These are phyloP conservation scores for Gymnopithys bicolor DNA, from an alignment of 2,797 vertebrate species.

Conservation along the genomic window DNA sequence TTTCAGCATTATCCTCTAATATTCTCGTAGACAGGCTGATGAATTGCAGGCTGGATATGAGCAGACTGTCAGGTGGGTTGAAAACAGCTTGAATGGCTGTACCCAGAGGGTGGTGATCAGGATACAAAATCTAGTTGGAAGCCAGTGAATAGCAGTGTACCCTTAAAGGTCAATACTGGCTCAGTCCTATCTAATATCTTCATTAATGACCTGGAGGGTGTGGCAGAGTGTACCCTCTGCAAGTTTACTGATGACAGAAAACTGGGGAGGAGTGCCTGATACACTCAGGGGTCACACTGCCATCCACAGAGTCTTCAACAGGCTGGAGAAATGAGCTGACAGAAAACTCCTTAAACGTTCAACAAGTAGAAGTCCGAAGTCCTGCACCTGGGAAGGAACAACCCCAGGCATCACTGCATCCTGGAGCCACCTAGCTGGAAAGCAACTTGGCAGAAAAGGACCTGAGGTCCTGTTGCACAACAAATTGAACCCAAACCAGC, in stretches of 20 bases:
- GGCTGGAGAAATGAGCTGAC: background rate
- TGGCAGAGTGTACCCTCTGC: background rate
- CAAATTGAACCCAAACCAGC: background rate
- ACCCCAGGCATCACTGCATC: background rate
- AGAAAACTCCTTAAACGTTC: background rate
- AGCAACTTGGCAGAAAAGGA: background rate
- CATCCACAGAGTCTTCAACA: background rate
- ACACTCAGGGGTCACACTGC: background rate
- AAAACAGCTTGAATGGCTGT: background rate
- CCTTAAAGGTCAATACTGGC: background rate
- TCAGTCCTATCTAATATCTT: background rate
- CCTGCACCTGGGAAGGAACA: background rate
- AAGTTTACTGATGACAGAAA: background rate
- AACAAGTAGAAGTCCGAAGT: background rate
- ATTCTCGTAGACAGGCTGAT: background rate
- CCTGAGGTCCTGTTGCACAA: background rate
- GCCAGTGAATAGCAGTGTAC: background rate
- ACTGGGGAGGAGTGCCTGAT: background rate
- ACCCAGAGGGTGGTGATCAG: background rate
- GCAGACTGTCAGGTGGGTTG: background rate
- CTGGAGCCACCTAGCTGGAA: background rate
- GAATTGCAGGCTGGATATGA: background rate
- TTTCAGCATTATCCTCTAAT: background rate
- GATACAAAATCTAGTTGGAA: background rate
- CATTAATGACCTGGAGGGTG: background rate